phyloP scores from a whole-genome alignment of 2,888 invertebrate genomes.

The Pristionchus fissidentatus region DNA sequence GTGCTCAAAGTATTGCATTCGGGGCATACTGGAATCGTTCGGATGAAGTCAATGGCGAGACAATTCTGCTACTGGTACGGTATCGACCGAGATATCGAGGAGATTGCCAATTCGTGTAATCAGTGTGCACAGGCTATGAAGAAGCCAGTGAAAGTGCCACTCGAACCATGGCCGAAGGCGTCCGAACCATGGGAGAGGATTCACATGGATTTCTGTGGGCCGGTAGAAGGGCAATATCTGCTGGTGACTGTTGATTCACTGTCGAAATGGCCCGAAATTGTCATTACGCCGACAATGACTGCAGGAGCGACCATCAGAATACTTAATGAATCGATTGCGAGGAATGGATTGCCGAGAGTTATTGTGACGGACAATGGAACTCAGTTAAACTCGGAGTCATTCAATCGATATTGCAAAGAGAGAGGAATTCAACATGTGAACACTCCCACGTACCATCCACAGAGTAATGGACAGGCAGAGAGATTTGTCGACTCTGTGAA shows the following conservation, averaged over 20 bases:
- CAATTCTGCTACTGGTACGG: slow-evolving; percentile 69
- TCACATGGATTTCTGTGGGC: no score
- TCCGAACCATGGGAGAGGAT: not conserved
- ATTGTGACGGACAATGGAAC: not conserved
- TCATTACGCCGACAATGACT: no score
- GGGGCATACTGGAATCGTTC: slow-evolving; percentile 59
- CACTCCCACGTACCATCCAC: slow-evolving; percentile 67
- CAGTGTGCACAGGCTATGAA: slow-evolving; percentile 56
- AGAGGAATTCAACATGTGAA: not conserved
- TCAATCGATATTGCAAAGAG: not conserved
- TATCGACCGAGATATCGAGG: slow-evolving; percentile 60
- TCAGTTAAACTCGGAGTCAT: not conserved
- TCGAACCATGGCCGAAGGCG: not conserved
- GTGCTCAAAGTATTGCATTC: not conserved
- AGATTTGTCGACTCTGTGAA: slow-evolving; percentile 48
- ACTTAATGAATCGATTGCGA: not conserved
- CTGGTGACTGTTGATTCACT: slow-evolving; percentile 76
- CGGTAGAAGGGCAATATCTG: slow-evolving; percentile 69
- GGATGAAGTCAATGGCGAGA: slow-evolving; percentile 69
- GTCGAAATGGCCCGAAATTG: no score
- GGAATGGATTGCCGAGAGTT: not conserved
- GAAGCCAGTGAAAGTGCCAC: slow-evolving; percentile 58
- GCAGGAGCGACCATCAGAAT: not conserved
- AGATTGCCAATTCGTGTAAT: slow-evolving; percentile 57
- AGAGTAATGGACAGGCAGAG: slow-evolving; percentile 70